Evolutionary conservation across 2,797 vertebrate genomes (phyloP).

Genomic region (Stomatorhinus walkeri): DNA sequence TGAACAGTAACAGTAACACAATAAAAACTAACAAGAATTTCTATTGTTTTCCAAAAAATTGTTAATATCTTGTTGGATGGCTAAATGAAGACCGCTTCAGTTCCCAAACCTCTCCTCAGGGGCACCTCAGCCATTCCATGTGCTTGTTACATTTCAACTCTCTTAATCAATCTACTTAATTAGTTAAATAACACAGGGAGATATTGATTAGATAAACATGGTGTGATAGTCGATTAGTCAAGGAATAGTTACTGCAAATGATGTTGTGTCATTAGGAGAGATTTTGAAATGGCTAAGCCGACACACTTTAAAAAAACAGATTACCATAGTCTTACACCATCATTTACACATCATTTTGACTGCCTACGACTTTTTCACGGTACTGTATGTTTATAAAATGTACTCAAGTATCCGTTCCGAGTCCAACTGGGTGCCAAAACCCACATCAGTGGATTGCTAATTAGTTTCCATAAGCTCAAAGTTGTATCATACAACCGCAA

Average conservation of each 20-base stretch:
- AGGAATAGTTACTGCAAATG: neutral
- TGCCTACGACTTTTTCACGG: neutral
- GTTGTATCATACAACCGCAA: neutral
- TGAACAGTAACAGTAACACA: neutral
- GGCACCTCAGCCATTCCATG: neutral
- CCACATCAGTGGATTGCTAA: conserved; percentile 2
- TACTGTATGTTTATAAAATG: neutral
- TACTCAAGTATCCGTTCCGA: neutral
- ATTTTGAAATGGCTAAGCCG: neutral
- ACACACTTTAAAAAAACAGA: neutral
- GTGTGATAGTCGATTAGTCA: neutral
- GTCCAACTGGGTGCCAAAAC: neutral
- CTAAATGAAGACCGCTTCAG: neutral
- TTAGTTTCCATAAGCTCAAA: neutral
- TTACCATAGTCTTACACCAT: neutral
- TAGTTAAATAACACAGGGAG: neutral
- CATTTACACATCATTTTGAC: neutral
- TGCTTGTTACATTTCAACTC: neutral
- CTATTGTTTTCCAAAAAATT: neutral
- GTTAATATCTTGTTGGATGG: neutral
- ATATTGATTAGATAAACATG: neutral
- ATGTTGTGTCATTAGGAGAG: neutral
- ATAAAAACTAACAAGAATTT: neutral
- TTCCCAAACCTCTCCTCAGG: neutral
- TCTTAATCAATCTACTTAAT: neutral